phyloP scores from a whole-genome alignment of 2,113 vertebrate species.

The Forbesichthys agassizii region DNA sequence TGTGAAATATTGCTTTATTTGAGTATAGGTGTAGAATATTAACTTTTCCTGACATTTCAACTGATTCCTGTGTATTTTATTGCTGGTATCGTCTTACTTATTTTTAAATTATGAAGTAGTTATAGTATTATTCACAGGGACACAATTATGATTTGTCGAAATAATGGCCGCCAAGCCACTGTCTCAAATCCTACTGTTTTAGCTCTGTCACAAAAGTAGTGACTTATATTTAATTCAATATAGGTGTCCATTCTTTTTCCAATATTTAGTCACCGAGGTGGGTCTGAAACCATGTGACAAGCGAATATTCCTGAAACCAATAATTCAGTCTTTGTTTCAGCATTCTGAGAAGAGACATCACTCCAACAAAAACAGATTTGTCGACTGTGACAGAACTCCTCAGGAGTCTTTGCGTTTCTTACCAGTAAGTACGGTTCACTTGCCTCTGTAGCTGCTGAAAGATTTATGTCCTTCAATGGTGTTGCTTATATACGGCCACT shows the following conservation, averaged over 20 bases:
- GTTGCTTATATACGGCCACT: slow-evolving; percentile 30
- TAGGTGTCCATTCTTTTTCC: background rate
- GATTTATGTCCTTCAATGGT: slow-evolving; percentile 11
- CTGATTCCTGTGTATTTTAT: no score
- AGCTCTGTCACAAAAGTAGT: background rate
- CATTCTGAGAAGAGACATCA: slow-evolving; percentile 15
- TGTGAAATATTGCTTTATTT: no score
- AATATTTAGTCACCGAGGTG: slow-evolving; percentile 9
- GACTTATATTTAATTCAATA: background rate
- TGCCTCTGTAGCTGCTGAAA: slow-evolving; percentile 1
- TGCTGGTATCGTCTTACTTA: no score
- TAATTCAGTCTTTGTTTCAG: slow-evolving; percentile 14
- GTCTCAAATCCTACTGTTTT: background rate
- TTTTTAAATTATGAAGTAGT: no score
- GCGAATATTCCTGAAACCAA: slow-evolving; percentile 17
- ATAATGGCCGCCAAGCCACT: no score
- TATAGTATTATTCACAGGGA: no score
- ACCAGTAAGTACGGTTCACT: background rate
- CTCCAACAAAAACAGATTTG: slow-evolving; percentile 34
- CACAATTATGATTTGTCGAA: no score
- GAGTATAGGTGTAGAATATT: no score
- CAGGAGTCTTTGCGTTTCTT: slow-evolving; percentile 7
- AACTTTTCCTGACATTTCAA: no score
- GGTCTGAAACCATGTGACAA: slow-evolving; percentile 3
- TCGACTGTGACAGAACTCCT: slow-evolving; percentile 22